phyloP scores from a whole-genome alignment of 2,113 vertebrate species.

The Rissa tridactyla region DNA sequence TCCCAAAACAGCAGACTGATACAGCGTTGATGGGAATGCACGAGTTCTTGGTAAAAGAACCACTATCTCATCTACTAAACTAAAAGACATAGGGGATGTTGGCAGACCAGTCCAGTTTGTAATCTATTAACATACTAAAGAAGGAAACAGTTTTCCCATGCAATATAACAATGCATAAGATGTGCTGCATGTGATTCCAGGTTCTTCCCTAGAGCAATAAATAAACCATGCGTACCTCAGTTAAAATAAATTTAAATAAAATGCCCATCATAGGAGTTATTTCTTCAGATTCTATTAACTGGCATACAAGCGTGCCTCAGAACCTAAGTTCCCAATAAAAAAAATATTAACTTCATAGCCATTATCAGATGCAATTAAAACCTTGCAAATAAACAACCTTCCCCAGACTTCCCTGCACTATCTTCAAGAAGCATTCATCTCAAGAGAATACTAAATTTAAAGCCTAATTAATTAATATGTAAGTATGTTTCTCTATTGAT shows the following conservation, averaged over 20 bases:
- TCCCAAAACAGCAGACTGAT: neutral
- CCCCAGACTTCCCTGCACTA: neutral
- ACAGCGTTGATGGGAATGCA: rapidly evolving
- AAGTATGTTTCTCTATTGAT: neutral
- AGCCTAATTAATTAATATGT: neutral
- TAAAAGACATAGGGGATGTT: neutral
- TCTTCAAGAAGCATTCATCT: neutral
- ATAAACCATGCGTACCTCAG: neutral
- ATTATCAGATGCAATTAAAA: neutral
- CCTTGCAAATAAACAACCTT: neutral
- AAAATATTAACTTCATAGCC: neutral
- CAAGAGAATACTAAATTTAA: neutral
- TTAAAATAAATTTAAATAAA: neutral
- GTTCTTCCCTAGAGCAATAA: neutral
- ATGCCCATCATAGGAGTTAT: neutral
- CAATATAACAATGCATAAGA: neutral
- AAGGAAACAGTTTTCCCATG: neutral
- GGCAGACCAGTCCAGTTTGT: neutral
- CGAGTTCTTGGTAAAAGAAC: neutral
- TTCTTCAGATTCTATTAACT: neutral
- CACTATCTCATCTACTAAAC: neutral
- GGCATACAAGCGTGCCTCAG: rapidly evolving
- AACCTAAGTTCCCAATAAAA: neutral
- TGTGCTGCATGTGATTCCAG: neutral
- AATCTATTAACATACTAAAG: neutral